phyloP scores from a whole-genome alignment of 2,797 vertebrate species.

The Naso thynnoides region DNA sequence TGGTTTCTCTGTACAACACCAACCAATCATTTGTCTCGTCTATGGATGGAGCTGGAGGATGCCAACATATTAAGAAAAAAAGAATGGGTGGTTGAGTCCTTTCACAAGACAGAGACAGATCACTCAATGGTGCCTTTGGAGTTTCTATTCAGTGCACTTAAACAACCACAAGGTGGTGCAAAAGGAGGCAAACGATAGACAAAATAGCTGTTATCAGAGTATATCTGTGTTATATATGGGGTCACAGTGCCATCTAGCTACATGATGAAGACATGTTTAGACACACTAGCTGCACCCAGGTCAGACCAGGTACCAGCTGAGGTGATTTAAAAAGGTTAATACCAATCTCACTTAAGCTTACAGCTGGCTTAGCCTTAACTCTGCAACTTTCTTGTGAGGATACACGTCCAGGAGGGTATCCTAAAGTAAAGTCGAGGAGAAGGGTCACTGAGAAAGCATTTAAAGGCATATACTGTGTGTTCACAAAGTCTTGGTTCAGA shows the following conservation, averaged over 20 bases:
- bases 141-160: conserved; percentile 84
- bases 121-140: conserved; percentile 63
- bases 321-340: conserved; percentile 2
- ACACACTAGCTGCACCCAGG: conserved; percentile 16
- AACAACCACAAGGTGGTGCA: conserved; percentile 76
- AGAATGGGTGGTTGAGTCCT: conserved; percentile 46
- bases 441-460: not conserved
- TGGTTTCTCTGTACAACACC: conserved; percentile 99
- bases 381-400: not conserved
- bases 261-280: conserved; percentile 19
- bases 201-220: conserved; percentile 26
- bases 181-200: conserved; percentile 28
- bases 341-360: not conserved
- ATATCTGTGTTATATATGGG: not conserved
- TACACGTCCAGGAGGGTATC: not conserved
- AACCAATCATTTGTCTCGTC: conserved; percentile 80
- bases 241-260: conserved; percentile 42
- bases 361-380: conserved; percentile 2
- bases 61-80: not conserved
- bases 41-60: conserved; percentile 38
- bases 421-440: not conserved
- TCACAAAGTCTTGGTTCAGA: conserved; percentile 9
- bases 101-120: not conserved
- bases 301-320: not conserved
- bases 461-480: not conserved